Evolutionary conservation across 2,797 vertebrate species (phyloP).

Genomic region (Mus minutoides): DNA sequence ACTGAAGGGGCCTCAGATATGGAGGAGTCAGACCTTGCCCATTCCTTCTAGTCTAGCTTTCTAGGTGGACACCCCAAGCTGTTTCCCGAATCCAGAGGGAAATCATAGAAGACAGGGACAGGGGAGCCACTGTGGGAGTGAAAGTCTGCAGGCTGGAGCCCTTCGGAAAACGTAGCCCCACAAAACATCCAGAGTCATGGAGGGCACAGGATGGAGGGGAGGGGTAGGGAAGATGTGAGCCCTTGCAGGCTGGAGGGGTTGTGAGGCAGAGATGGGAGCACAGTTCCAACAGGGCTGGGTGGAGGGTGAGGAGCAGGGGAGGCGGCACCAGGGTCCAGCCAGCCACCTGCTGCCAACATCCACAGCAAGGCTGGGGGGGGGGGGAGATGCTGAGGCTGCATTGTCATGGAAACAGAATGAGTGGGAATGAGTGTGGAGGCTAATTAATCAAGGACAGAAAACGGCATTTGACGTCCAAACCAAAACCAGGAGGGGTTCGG

Average conservation of each 20-base stretch:
- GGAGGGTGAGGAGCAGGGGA: slow-evolving; percentile 67
- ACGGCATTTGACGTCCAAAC: slow-evolving; percentile 64
- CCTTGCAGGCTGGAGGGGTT: slow-evolving; percentile 83
- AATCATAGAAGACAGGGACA: background rate
- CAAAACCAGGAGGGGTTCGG: background rate
- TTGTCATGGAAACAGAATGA: slow-evolving; percentile 90
- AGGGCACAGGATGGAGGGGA: slow-evolving; percentile 86
- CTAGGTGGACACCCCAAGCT: background rate
- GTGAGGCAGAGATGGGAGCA: slow-evolving; percentile 60
- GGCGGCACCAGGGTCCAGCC: slow-evolving; percentile 83
- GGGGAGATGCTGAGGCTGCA: slow-evolving; percentile 88
- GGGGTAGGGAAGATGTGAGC: slow-evolving; percentile 50
- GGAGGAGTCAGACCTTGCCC: background rate
- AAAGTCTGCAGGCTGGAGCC: background rate
- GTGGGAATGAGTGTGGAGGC: slow-evolving; percentile 81
- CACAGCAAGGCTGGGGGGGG: slow-evolving; percentile 84
- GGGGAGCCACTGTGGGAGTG: accelerated
- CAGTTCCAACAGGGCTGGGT: slow-evolving; percentile 81
- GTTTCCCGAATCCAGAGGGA: background rate
- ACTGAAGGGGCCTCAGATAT: background rate
- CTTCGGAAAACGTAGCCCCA: slow-evolving; percentile 87
- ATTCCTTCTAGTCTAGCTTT: background rate
- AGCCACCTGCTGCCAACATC: slow-evolving; percentile 88
- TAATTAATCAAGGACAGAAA: slow-evolving; percentile 85
- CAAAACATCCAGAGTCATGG: slow-evolving; percentile 83